These are phyloP conservation scores for Akabosia matsudoensis DNA, from an alignment of 1,140 invertebrate species.

Conservation along the genomic window DNA sequence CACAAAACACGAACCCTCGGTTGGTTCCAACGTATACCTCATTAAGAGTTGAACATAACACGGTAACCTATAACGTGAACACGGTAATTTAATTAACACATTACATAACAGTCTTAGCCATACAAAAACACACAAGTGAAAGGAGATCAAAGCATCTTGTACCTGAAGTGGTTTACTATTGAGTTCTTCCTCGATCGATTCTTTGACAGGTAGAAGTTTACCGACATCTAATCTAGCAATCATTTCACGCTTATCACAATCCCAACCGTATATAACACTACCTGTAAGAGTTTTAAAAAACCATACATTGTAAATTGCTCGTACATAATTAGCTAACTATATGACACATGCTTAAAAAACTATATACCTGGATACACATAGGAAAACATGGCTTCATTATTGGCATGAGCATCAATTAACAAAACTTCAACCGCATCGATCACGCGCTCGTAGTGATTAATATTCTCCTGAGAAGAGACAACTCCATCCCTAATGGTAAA, in stretches of 20 bases:
- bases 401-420: slow-evolving; percentile 48
- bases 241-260: slow-evolving; percentile 41
- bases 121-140: slow-evolving; percentile 15
- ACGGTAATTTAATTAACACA: no score
- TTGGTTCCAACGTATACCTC: slow-evolving; percentile 81
- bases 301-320: background rate
- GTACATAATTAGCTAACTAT: background rate
- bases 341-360: background rate
- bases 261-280: slow-evolving; percentile 43
- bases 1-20: slow-evolving; percentile 86
- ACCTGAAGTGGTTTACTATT: slow-evolving; percentile 43
- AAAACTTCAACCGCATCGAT: slow-evolving; percentile 63
- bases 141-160: background rate
- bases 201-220: slow-evolving; percentile 39
- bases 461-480: slow-evolving; percentile 60
- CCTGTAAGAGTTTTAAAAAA: slow-evolving; percentile 17
- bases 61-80: slow-evolving; percentile 65
- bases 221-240: slow-evolving; percentile 40
- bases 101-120: slow-evolving; percentile 21
- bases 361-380: slow-evolving; percentile 68
- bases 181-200: slow-evolving; percentile 41
- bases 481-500: slow-evolving; percentile 61
- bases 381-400: slow-evolving; percentile 62
- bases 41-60: slow-evolving; percentile 63
- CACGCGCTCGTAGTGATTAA: slow-evolving; percentile 60